A percentile compares a stretch with the other conserved stretches of the same genome.
These are phyloP conservation scores for Zeuzera pyrina DNA, from an alignment of 2,888 invertebrate genomes.

Conservation along the genomic window DNA sequence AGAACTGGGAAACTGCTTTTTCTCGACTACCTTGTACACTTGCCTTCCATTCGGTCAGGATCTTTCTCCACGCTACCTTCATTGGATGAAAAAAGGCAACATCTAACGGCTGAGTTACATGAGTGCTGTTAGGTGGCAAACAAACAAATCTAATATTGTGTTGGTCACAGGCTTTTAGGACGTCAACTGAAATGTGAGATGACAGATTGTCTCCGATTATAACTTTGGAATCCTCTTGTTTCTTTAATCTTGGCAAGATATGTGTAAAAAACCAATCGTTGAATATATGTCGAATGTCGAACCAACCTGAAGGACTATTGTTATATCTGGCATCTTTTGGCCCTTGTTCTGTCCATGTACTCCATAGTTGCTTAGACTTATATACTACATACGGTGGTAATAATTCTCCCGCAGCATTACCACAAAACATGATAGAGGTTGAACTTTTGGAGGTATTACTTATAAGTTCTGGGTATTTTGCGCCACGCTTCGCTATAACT, in stretches of 20 bases:
- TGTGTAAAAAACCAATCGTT: conserved; percentile 14
- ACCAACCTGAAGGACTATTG: conserved; percentile 20
- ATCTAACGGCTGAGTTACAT: too few species aligned
- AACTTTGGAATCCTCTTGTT: too few species aligned
- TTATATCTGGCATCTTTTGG: conserved; percentile 32
- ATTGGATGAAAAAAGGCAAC: not conserved
- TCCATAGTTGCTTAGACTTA: conserved; percentile 25
- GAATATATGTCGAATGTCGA: conserved; percentile 17
- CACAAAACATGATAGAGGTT: conserved; percentile 24
- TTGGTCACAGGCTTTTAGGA: too few species aligned
- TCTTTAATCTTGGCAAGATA: too few species aligned
- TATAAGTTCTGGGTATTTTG: conserved; percentile 24
- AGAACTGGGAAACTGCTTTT: not conserved
- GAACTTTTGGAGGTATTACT: conserved; percentile 22
- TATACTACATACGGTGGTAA: conserved; percentile 24
- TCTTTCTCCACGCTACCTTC: not conserved
- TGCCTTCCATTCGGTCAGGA: not conserved
- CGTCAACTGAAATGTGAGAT: too few species aligned
- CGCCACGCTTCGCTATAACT: conserved; percentile 14
- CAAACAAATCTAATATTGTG: too few species aligned
- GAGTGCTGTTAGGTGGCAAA: too few species aligned
- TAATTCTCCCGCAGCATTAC: conserved; percentile 21
- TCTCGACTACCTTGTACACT: not conserved
- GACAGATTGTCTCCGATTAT: conserved; percentile 31
- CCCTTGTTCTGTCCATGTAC: conserved; percentile 26